These are phyloP conservation scores for Limenitis camilla DNA, from an alignment of 2,888 invertebrate species.

Conservation along the genomic window DNA sequence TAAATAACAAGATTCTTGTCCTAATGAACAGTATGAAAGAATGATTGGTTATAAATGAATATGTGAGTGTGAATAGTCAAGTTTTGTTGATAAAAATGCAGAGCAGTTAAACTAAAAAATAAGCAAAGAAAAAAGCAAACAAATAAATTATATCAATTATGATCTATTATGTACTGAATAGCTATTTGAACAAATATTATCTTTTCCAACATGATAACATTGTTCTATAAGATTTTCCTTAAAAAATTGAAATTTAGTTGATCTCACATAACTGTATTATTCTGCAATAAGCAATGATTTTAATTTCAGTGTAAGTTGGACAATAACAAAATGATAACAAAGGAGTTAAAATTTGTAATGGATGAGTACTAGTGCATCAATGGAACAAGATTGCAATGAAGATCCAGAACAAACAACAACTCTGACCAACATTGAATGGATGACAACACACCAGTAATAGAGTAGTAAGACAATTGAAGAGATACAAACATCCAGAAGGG, in stretches of 20 bases:
- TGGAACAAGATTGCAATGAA: constrained; percentile 23
- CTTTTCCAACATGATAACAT: background rate
- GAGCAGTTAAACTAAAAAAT: constrained; percentile 53
- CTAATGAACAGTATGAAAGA: constrained; percentile 16
- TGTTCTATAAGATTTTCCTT: background rate
- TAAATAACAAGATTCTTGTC: constrained; percentile 20
- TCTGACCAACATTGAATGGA: constrained; percentile 36
- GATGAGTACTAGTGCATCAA: constrained; percentile 24
- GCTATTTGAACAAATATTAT: constrained; percentile 18
- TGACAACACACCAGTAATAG: constrained; percentile 33
- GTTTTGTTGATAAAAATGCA: constrained; percentile 63
- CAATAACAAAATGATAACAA: constrained; percentile 1
- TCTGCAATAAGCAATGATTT: background rate
- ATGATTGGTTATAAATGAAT: constrained; percentile 29
- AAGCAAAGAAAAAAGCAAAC: constrained; percentile 26
- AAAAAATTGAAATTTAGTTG: background rate
- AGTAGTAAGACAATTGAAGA: constrained; percentile 41
- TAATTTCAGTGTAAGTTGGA: too few species aligned
- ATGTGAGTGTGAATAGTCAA: constrained; percentile 37
- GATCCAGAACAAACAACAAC: constrained; percentile 28
- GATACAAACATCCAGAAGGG: constrained; percentile 43
- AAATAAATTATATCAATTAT: constrained; percentile 19
- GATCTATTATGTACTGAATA: constrained; percentile 14
- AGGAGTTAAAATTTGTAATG: constrained; percentile 5
- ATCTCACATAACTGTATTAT: background rate